Evolutionary conservation across 2,888 invertebrate species (phyloP).

Genomic region (Nymphalis urticae): DNA sequence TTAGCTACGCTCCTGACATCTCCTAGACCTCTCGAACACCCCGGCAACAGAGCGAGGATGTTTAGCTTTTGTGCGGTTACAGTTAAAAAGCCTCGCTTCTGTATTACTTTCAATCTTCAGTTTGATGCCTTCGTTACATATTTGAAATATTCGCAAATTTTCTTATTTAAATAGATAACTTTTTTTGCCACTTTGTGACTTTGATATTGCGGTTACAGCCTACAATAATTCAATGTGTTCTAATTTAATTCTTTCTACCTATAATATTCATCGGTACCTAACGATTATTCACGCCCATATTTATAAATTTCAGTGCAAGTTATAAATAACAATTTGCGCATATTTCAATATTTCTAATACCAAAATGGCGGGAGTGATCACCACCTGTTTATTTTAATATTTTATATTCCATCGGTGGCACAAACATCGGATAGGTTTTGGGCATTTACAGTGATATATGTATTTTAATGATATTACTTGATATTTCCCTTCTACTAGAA

Average conservation of each 20-base stretch:
- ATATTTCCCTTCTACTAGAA: slow-evolving; percentile 4
- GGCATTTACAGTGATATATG: slow-evolving; percentile 68
- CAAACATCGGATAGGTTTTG: slow-evolving; percentile 81
- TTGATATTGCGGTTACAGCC: neutral
- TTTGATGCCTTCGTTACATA: slow-evolving; percentile 66
- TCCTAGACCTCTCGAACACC: slow-evolving; percentile 76
- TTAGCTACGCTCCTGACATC: slow-evolving; percentile 78
- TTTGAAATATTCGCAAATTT: slow-evolving; percentile 44
- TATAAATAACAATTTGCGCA: slow-evolving; percentile 30
- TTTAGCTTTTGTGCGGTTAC: slow-evolving; percentile 42
- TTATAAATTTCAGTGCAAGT: too few relatives aligned
- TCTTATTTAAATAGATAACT: neutral
- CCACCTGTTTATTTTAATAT: slow-evolving; percentile 51
- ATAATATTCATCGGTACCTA: too few relatives aligned
- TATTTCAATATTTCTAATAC: slow-evolving; percentile 33
- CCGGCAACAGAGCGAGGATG: slow-evolving; percentile 77
- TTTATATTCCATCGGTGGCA: slow-evolving; percentile 56
- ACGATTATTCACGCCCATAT: too few relatives aligned
- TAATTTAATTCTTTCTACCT: too few relatives aligned
- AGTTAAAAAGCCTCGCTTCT: slow-evolving; percentile 70
- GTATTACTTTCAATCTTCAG: slow-evolving; percentile 69
- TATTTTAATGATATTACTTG: slow-evolving; percentile 27
- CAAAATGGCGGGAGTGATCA: slow-evolving; percentile 65
- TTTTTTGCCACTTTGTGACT: neutral
- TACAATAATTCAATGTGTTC: too few relatives aligned